Evolutionary conservation across 2,113 vertebrate species (phyloP).

Genomic region (Tyto alba): DNA sequence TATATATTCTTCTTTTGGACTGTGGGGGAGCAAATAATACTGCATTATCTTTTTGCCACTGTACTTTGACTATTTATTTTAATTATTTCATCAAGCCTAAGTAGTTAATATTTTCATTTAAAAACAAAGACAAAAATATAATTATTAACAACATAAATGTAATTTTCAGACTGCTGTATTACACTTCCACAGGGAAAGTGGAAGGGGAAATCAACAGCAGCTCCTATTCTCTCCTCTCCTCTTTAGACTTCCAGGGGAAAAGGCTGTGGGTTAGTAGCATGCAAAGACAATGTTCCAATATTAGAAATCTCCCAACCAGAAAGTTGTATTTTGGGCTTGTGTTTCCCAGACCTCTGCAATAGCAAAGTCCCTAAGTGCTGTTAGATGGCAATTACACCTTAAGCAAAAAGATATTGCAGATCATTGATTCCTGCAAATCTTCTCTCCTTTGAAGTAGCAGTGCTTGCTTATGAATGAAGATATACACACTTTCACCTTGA

Average conservation of each 20-base stretch:
- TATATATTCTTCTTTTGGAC: neutral
- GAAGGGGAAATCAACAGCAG: neutral
- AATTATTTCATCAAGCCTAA: neutral
- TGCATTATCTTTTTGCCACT: neutral
- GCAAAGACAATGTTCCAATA: slow-evolving; percentile 16
- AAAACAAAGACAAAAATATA: slow-evolving; percentile 9
- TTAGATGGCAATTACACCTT: slow-evolving; percentile 51
- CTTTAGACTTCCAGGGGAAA: neutral
- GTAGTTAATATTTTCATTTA: neutral
- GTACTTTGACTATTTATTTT: neutral
- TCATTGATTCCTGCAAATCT: slow-evolving; percentile 64
- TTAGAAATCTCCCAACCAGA: slow-evolving; percentile 52
- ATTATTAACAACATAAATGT: neutral
- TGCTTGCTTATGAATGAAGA: slow-evolving; percentile 59
- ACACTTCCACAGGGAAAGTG: neutral
- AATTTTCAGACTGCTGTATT: neutral
- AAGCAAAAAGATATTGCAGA: slow-evolving; percentile 62
- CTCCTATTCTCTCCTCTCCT: neutral
- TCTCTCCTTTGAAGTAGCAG: slow-evolving; percentile 35
- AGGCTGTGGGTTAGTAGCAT: neutral
- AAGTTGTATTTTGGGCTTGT: slow-evolving; percentile 17
- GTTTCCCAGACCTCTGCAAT: neutral
- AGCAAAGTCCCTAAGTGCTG: slow-evolving; percentile 23
- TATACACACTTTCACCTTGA: slow-evolving; percentile 44
- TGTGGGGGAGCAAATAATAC: neutral